phyloP scores from a whole-genome alignment of 2,113 vertebrate genomes.

The Chascanopsetta lugubris region DNA sequence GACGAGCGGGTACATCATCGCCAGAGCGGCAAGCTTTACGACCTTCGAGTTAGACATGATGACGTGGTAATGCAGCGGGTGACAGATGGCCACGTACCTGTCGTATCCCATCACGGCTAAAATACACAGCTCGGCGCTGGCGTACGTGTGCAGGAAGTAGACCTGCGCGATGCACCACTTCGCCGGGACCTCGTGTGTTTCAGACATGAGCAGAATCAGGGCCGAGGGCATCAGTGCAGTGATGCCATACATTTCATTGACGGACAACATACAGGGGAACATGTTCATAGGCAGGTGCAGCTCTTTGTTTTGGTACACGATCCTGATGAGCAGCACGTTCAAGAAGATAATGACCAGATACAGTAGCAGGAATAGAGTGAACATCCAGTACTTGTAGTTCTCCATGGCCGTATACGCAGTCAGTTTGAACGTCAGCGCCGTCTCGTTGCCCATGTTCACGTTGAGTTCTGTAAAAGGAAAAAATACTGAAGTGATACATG shows the following conservation, averaged over 20 bases:
- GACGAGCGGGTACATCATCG: constrained; percentile 34
- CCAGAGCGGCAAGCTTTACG: constrained; percentile 32
- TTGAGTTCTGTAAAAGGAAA: constrained; percentile 33
- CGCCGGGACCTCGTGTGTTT: constrained; percentile 24
- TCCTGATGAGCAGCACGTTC: constrained; percentile 54
- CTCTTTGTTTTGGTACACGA: constrained; percentile 51
- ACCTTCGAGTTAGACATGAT: constrained; percentile 55
- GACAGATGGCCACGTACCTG: constrained; percentile 67
- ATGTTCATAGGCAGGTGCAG: constrained; percentile 73
- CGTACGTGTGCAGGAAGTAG: constrained; percentile 63
- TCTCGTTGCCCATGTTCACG: constrained; percentile 61
- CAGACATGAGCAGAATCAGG: constrained; percentile 34
- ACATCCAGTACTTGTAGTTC: constrained; percentile 47
- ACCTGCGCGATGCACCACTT: constrained; percentile 61
- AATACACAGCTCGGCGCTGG: constrained; percentile 47
- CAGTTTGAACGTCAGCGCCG: constrained; percentile 57
- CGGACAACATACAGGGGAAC: constrained; percentile 58
- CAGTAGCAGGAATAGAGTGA: constrained; percentile 56
- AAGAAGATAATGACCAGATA: constrained; percentile 45
- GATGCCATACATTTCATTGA: constrained; percentile 68
- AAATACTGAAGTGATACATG: neutral
- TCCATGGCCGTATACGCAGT: constrained; percentile 57
- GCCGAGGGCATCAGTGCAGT: constrained; percentile 53
- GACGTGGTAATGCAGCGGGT: constrained; percentile 62
- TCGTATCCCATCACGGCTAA: constrained; percentile 70